These are phyloP conservation scores for Liodrosophila aerea DNA, from an alignment of 2,888 invertebrate species.

Conservation along the genomic window DNA sequence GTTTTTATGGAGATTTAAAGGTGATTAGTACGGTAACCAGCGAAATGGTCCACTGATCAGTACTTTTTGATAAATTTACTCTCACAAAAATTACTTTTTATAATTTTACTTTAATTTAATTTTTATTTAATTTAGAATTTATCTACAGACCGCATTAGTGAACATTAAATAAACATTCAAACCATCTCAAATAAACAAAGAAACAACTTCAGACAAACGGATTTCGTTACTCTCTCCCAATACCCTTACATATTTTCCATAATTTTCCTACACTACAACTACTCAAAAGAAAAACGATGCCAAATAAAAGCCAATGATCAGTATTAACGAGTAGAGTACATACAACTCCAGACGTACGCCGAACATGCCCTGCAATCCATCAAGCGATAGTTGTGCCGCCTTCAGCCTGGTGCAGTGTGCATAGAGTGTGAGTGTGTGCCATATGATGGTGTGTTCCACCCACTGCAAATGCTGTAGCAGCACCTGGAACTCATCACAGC, in stretches of 20 bases:
- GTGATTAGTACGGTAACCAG: too few relatives aligned
- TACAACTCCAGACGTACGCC: slow-evolving; percentile 9
- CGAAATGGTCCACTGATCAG: too few relatives aligned
- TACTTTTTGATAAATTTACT: too few relatives aligned
- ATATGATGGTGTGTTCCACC: slow-evolving; percentile 46
- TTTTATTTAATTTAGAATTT: too few relatives aligned
- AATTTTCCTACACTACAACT: slow-evolving; percentile 3
- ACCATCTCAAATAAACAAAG: too few relatives aligned
- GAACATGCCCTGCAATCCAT: slow-evolving; percentile 5
- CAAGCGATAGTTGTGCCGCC: slow-evolving; percentile 22
- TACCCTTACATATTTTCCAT: slow-evolving; percentile 4
- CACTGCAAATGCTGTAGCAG: slow-evolving; percentile 37
- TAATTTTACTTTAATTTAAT: too few relatives aligned
- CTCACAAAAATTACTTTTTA: too few relatives aligned
- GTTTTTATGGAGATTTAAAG: too few relatives aligned
- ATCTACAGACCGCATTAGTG: too few relatives aligned
- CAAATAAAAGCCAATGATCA: slow-evolving; percentile 25
- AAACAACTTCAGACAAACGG: too few relatives aligned
- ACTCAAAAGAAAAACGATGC: slow-evolving; percentile 29
- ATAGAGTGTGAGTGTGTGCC: slow-evolving; percentile 36
- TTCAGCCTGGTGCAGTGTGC: slow-evolving; percentile 38
- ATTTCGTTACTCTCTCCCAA: too few relatives aligned
- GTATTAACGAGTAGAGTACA: slow-evolving; percentile 19
- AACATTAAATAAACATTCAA: too few relatives aligned
- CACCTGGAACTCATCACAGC: slow-evolving; percentile 22